phyloP scores from a whole-genome alignment of 2,888 invertebrate genomes.

The Erpobdella octoculata region DNA sequence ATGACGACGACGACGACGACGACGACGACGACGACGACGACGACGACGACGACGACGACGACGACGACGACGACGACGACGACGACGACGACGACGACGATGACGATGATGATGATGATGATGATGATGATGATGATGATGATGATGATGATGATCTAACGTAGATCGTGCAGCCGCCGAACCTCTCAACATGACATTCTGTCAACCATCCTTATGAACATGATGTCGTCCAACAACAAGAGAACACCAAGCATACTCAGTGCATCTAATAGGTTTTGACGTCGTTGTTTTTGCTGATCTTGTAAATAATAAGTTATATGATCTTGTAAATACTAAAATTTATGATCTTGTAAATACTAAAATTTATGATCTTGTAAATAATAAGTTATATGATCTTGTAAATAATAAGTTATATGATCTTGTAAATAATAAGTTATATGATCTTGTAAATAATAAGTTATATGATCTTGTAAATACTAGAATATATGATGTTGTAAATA shows the following conservation, averaged over 20 bases:
- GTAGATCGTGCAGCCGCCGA: slow-evolving; percentile 13
- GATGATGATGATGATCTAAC: slow-evolving; percentile 1
- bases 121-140: background rate
- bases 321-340: too few species aligned
- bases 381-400: too few species aligned
- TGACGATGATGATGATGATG: slow-evolving; percentile 4
- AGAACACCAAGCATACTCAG: slow-evolving; percentile 17
- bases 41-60: background rate
- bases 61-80: background rate
- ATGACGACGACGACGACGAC: background rate
- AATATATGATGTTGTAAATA: too few species aligned
- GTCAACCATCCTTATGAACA: slow-evolving; percentile 15
- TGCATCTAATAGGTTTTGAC: slow-evolving; percentile 27
- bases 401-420: too few species aligned
- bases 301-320: too few species aligned
- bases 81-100: background rate
- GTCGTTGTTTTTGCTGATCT: background rate
- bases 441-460: too few species aligned
- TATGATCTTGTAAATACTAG: too few species aligned
- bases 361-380: too few species aligned
- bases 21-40: background rate
- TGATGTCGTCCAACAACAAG: background rate
- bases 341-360: too few species aligned
- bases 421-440: too few species aligned
- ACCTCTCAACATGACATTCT: slow-evolving; percentile 22